Percentiles rank a stretch among this genome's conserved stretches.
Evolutionary conservation across 2,888 invertebrate genomes (phyloP).

Genomic region (Apotomis capreana): DNA sequence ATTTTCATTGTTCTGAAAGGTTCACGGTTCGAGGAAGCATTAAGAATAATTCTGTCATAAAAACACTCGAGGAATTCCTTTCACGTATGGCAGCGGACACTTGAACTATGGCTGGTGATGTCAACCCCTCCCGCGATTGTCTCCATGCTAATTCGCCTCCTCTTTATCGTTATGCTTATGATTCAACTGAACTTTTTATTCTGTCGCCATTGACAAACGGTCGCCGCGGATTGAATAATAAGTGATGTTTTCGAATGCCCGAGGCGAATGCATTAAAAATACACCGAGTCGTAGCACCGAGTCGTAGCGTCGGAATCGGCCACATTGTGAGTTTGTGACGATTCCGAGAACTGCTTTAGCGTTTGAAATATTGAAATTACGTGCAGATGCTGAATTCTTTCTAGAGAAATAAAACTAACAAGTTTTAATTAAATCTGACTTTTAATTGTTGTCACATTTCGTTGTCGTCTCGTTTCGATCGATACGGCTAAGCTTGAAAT

Average conservation of each 20-base stretch:
- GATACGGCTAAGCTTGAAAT: neutral
- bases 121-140: constrained; percentile 66
- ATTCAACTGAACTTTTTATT: constrained; percentile 58
- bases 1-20: constrained; percentile 36
- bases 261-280: constrained; percentile 54
- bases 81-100: constrained; percentile 73
- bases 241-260: constrained; percentile 52
- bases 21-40: constrained; percentile 36
- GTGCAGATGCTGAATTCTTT: constrained; percentile 33
- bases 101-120: constrained; percentile 69
- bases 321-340: constrained; percentile 35
- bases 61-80: constrained; percentile 54
- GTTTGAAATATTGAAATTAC: constrained; percentile 40
- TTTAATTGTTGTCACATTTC: constrained; percentile 10
- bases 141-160: constrained; percentile 70
- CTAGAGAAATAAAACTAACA: constrained; percentile 6
- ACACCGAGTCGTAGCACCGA: constrained; percentile 43
- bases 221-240: constrained; percentile 68
- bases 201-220: constrained; percentile 64
- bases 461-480: constrained; percentile 1
- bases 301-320: constrained; percentile 32
- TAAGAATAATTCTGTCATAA: constrained; percentile 43
- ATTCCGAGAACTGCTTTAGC: constrained; percentile 37
- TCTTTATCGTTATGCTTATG: constrained; percentile 53
- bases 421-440: constrained; percentile 16